A percentile compares a stretch with the other conserved stretches of the same genome.
These are phyloP conservation scores for Fringilla coelebs DNA, from an alignment of 2,797 vertebrate genomes.

Conservation along the genomic window DNA sequence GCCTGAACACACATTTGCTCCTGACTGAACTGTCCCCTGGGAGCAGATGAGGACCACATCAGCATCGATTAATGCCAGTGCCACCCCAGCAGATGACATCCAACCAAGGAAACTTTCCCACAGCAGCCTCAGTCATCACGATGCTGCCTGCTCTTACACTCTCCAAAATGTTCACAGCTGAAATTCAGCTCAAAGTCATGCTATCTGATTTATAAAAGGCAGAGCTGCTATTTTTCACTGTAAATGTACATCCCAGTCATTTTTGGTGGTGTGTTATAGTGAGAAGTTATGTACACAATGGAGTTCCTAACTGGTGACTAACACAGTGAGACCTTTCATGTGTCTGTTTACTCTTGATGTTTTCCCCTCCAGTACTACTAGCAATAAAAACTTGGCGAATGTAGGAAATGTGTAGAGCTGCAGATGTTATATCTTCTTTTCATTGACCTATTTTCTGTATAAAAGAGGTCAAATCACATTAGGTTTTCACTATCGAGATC, in stretches of 20 bases:
- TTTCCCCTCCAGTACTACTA: neutral
- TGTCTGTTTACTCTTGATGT: neutral
- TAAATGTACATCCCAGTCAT: neutral
- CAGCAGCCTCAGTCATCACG: neutral
- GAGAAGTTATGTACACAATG: neutral
- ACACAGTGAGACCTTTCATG: rapidly evolving
- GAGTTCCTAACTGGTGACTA: neutral
- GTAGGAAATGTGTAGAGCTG: neutral
- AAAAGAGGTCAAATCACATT: constrained; percentile 23
- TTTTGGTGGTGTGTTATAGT: neutral
- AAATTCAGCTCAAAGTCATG: neutral
- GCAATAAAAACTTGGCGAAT: neutral
- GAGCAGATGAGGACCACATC: neutral
- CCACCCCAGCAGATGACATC: neutral
- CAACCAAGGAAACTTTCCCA: neutral
- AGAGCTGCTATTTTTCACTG: neutral
- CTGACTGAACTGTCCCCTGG: neutral
- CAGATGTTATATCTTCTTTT: neutral
- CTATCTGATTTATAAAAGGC: neutral
- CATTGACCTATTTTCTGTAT: neutral
- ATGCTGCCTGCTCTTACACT: neutral
- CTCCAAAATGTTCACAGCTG: neutral
- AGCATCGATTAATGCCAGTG: rapidly evolving
- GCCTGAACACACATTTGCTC: neutral
- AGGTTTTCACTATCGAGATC: neutral